Evolutionary conservation across 2,888 invertebrate species (phyloP), one percentile per base, ranked within the genome.

Genomic region (Amphipyra tragopoginis): DNA sequence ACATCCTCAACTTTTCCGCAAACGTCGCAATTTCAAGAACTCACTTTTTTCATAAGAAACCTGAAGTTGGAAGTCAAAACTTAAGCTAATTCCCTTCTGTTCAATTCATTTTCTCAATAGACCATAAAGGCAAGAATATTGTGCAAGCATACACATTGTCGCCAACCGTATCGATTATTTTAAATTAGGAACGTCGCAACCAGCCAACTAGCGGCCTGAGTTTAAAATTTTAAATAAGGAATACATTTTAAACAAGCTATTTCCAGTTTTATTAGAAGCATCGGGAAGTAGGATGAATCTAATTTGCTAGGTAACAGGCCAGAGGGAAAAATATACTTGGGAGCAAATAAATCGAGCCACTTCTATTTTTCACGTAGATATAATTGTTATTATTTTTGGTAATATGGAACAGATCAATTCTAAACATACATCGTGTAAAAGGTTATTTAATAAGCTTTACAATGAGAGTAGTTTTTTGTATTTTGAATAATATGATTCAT

Each of bases 81-180:
- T 29, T 29, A 10, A 10, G 3, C 34, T 34, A 36, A 36, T 36
- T 36, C 8, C 10, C 2, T 4, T 36, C 8, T 10, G 36, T 36
- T 11, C 10, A 36, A 36, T 10, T 11, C 36, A 36, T 36, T 36
- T n/a, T 11, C 36, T 3, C 36, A 36, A 36, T 10, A 36, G 34
- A 34, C 34, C 34, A 34, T 6, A 36, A 1, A 36, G 5, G 0
- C 29, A 29, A 29, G 29, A 29, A 29, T 29, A 29, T 29, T 7
- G 5, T 7, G 7, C 5, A 29, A 29, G 29, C 29, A 29, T 29
- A 29, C 2, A 29, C 7, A 29, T 5, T 29, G 36, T 4, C 1
- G 9, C 65, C 67, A 59, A 47, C 64, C 0, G 43, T 55, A 75
- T 72, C 15, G 77, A 79, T 76, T 60, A 55, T 62, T 62, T 72